phyloP scores from a whole-genome alignment of 2,113 vertebrate species.

The Platichthys flesus region DNA sequence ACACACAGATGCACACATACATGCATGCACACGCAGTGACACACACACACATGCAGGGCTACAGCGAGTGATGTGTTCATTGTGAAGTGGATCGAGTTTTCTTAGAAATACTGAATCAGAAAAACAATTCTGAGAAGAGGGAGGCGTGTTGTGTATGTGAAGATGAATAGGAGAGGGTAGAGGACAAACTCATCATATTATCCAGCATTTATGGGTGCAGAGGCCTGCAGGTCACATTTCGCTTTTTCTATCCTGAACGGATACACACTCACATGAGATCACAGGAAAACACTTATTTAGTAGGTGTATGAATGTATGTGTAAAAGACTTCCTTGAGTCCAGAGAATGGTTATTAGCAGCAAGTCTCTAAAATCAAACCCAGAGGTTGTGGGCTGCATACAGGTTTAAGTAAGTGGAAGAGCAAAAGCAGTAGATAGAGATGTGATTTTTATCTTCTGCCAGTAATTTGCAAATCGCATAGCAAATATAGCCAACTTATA shows the following conservation, averaged over 20 bases:
- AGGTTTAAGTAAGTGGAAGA: background rate
- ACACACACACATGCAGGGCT: background rate
- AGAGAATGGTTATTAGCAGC: background rate
- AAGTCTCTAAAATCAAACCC: no score
- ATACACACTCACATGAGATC: background rate
- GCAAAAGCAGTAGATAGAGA: background rate
- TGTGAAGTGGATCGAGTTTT: constrained; percentile 5
- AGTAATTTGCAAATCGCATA: constrained; percentile 8
- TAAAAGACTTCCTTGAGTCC: background rate
- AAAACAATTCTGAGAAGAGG: background rate
- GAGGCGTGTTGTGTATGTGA: background rate
- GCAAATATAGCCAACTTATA: background rate
- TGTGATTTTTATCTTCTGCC: background rate
- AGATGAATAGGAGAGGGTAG: background rate
- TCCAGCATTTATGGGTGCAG: constrained; percentile 16
- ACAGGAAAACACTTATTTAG: background rate
- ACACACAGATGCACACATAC: no score
- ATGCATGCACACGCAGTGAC: no score
- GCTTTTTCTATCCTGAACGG: constrained; percentile 3
- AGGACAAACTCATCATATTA: constrained; percentile 12
- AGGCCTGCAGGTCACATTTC: constrained; percentile 3
- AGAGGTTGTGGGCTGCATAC: background rate
- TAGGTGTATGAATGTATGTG: constrained; percentile 2
- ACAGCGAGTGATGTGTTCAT: background rate
- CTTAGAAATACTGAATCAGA: background rate